Evolutionary conservation across 2,888 invertebrate species (phyloP).

Genomic region (Chrysina gloriosa): DNA sequence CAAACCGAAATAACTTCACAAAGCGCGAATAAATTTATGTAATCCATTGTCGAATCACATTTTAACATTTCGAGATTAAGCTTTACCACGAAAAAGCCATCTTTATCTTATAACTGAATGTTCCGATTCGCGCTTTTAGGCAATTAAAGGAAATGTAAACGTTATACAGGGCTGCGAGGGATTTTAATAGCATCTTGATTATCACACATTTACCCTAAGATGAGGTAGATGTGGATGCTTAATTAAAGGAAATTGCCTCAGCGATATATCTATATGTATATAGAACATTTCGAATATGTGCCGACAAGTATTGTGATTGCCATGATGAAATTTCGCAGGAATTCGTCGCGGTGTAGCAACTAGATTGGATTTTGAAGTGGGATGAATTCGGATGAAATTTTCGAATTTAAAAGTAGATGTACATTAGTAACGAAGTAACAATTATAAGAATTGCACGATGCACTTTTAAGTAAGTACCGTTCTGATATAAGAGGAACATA

Average conservation of each 20-base stretch:
- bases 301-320: conserved; percentile 14
- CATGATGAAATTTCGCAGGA: background rate
- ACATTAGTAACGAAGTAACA: too few species aligned
- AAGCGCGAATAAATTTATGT: conserved; percentile 14
- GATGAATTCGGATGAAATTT: background rate
- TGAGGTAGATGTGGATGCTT: conserved; percentile 20
- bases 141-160: conserved; percentile 22
- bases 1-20: background rate
- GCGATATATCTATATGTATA: conserved; percentile 8
- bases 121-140: conserved; percentile 6
- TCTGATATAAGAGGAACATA: too few species aligned
- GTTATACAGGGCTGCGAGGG: conserved; percentile 20
- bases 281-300: conserved; percentile 7
- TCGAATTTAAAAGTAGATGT: too few species aligned
- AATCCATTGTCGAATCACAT: conserved; percentile 18
- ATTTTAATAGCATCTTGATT: conserved; percentile 28
- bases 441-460: too few species aligned
- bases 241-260: conserved; percentile 28
- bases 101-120: conserved; percentile 22
- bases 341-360: background rate
- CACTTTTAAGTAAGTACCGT: too few species aligned
- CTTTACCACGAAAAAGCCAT: conserved; percentile 7
- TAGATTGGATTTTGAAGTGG: background rate
- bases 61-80: conserved; percentile 25
- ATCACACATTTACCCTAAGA: conserved; percentile 30